These are phyloP conservation scores for Bathynomus jamesi DNA, from an alignment of 1,140 invertebrate species.

Conservation along the genomic window DNA sequence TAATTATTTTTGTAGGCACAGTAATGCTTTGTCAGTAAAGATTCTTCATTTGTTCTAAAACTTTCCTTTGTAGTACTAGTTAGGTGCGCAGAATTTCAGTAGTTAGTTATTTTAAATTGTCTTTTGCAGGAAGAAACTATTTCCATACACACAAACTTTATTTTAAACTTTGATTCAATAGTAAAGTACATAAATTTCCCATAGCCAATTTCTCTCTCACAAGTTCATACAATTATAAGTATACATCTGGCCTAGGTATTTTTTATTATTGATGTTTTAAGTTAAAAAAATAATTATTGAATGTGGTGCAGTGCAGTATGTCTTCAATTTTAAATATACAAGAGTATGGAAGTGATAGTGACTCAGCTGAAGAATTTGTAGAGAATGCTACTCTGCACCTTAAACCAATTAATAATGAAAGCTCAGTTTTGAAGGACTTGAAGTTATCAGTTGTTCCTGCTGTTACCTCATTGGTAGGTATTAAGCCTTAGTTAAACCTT, in stretches of 20 bases:
- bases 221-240: background rate
- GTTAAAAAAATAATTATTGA: background rate
- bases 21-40: no score
- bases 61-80: no score
- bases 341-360: constrained; percentile 28
- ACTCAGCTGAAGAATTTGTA: background rate
- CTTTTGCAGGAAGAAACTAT: no score
- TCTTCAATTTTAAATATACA: constrained; percentile 20
- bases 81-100: no score
- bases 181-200: no score
- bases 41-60: no score
- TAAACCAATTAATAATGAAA: constrained; percentile 18
- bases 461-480: constrained; percentile 32
- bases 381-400: constrained; percentile 20
- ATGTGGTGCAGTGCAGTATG: constrained; percentile 9
- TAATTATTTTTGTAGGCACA: no score
- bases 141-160: no score
- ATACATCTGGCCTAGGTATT: no score
- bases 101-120: no score
- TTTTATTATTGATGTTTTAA: no score
- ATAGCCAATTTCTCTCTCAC: background rate
- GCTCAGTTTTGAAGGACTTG: constrained; percentile 18
- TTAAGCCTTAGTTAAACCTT: background rate
- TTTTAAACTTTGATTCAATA: no score
- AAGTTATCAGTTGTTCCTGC: constrained; percentile 22